Evolutionary conservation across 2,888 invertebrate genomes (phyloP).

Genomic region (Cataglyphis albicans): DNA sequence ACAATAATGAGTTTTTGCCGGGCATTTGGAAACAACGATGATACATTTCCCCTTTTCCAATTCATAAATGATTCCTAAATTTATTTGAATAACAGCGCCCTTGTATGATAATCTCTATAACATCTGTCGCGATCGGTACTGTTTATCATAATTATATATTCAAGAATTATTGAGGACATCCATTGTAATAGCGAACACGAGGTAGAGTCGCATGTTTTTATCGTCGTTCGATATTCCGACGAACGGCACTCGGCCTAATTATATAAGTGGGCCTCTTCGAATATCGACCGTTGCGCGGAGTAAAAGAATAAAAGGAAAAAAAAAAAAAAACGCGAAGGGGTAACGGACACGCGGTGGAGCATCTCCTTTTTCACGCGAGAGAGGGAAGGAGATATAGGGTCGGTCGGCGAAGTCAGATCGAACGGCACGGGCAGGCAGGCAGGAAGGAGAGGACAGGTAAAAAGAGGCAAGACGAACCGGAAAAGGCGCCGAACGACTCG

Average conservation of each 20-base stretch:
- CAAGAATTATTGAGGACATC: neutral
- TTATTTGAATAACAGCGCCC: neutral
- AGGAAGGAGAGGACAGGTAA: slow-evolving; percentile 52
- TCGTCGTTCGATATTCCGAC: slow-evolving; percentile 19
- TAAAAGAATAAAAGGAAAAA: slow-evolving; percentile 43
- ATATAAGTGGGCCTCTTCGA: slow-evolving; percentile 41
- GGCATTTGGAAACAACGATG: neutral
- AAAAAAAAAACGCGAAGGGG: slow-evolving; percentile 30
- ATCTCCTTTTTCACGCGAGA: neutral
- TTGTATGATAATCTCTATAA: neutral
- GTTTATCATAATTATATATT: slow-evolving; percentile 1
- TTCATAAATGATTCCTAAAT: slow-evolving; percentile 16
- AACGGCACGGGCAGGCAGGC: slow-evolving; percentile 10
- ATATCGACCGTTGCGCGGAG: slow-evolving; percentile 38
- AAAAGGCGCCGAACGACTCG: slow-evolving; percentile 73
- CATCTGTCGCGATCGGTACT: slow-evolving; percentile 3
- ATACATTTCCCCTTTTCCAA: neutral
- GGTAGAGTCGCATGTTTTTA: slow-evolving; percentile 33
- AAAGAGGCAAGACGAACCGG: slow-evolving; percentile 62
- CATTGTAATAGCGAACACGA: neutral
- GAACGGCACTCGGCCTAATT: slow-evolving; percentile 48
- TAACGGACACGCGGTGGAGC: slow-evolving; percentile 34
- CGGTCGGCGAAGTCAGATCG: slow-evolving; percentile 29
- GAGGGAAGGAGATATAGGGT: slow-evolving; percentile 20
- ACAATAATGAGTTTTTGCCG: neutral